phyloP scores from a whole-genome alignment of 2,113 vertebrate genomes.

The Catharus bicknelli region DNA sequence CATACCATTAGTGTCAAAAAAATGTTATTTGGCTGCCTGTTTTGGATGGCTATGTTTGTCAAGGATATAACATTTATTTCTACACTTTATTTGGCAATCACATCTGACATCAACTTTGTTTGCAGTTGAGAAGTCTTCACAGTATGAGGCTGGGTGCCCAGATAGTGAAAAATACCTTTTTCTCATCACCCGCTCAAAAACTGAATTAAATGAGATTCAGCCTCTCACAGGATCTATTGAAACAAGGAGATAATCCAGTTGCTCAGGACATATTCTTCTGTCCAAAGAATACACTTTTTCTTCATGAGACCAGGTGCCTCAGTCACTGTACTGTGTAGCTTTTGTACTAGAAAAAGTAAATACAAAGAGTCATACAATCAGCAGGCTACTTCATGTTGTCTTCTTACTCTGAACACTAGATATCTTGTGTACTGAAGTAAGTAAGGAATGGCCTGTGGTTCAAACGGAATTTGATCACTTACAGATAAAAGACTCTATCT shows the following conservation, averaged over 20 bases:
- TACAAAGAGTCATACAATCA: background rate
- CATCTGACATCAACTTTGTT: background rate
- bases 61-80: background rate
- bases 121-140: background rate
- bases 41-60: background rate
- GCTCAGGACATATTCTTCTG: background rate
- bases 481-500: background rate
- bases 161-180: background rate
- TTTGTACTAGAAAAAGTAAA: background rate
- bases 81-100: background rate
- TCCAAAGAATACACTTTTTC: background rate
- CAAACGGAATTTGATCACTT: background rate
- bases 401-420: background rate
- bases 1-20: background rate
- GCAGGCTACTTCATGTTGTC: background rate
- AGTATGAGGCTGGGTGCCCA: background rate
- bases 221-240: background rate
- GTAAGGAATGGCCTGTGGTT: background rate
- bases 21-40: background rate
- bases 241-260: background rate
- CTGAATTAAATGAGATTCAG: background rate
- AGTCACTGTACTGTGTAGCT: background rate
- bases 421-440: background rate
- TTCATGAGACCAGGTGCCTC: background rate
- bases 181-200: background rate